Evolutionary conservation across 2,797 vertebrate species (phyloP), one percentile per base, ranked within the genome.

Genomic region (Cryptoblepharus egeriae): DNA sequence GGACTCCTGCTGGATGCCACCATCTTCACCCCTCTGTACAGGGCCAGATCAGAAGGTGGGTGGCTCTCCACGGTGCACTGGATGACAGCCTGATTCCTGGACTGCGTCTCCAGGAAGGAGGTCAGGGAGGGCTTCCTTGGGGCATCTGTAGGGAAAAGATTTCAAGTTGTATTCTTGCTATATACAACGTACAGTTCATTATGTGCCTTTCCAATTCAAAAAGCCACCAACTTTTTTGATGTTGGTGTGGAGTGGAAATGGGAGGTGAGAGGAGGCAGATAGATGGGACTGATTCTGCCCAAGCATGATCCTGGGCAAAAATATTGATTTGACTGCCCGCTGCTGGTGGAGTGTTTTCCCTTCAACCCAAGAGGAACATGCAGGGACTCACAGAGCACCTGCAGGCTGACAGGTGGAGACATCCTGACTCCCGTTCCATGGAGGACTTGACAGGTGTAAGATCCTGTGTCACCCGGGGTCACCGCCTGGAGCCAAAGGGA

Each of bases 11-110:
- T 86, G 68, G 93, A 87, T 32, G 89, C 92, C 68, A 96, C 26
- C 1, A 61, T 63, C 28, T 83, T 42, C 0, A 77, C 75, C 0
- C 86, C 88, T 1, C 1, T 79, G 73, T 68, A 89, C 28, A 96
- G 69, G 52, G 83, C 0, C 10, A 96, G 73, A 28, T 91, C 85
- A 0, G 95, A 92, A 0, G 92, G 80, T 0, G 96, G 96, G 30
- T 93, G 87, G 0, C 93, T 95, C 75, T 96, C 94, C 6, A 92
- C 94, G 0, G 89, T 91, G 86, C 95, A 96, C 64, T 94, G 90
- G 63, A 96, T 81, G 64, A 94, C 4, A 0, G 88, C 83, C 20
- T 2, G 77, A 0, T 13, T 32, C 3, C 92, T 86, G 0, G 79
- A 55, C 3, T 64, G 90, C 0, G 90, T 88, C 49, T 96, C 94